Evolutionary conservation across 2,888 invertebrate species (phyloP).

Genomic region (Eilema griseolum): DNA sequence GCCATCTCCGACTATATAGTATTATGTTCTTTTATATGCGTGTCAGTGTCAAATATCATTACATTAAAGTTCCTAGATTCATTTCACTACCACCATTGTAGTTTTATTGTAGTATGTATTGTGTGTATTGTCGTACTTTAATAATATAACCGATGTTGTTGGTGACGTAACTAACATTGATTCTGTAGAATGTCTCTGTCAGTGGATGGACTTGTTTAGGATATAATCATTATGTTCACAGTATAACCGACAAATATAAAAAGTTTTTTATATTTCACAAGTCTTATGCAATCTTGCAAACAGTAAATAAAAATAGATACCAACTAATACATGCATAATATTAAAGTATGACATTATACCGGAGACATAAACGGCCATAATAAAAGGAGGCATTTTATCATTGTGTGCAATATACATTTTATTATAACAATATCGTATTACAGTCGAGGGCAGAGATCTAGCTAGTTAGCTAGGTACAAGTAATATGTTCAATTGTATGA

Average conservation of each 20-base stretch:
- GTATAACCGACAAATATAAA: too few relatives aligned
- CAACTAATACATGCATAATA: background rate
- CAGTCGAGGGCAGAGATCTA: background rate
- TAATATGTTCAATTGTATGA: slow-evolving; percentile 25
- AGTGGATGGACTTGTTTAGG: too few relatives aligned
- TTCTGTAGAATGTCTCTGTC: too few relatives aligned
- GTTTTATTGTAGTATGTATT: slow-evolving; percentile 24
- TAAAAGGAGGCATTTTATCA: slow-evolving; percentile 15
- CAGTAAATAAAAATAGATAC: background rate
- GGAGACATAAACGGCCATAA: slow-evolving; percentile 20
- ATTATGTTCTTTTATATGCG: slow-evolving; percentile 28
- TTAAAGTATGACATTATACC: slow-evolving; percentile 14
- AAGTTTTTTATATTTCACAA: too few relatives aligned
- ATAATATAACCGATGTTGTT: background rate
- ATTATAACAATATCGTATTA: background rate
- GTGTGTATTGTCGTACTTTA: slow-evolving; percentile 16
- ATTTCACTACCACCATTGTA: slow-evolving; percentile 31
- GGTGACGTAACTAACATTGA: too few relatives aligned
- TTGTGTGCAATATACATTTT: background rate
- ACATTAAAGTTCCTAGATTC: slow-evolving; percentile 40
- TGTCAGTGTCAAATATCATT: slow-evolving; percentile 15
- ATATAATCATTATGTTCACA: too few relatives aligned
- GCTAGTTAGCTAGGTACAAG: slow-evolving; percentile 10
- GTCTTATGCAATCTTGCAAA: too few relatives aligned
- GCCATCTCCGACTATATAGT: slow-evolving; percentile 30